phyloP scores from a whole-genome alignment of 2,797 vertebrate species.

The Pempheris klunzingeri region DNA sequence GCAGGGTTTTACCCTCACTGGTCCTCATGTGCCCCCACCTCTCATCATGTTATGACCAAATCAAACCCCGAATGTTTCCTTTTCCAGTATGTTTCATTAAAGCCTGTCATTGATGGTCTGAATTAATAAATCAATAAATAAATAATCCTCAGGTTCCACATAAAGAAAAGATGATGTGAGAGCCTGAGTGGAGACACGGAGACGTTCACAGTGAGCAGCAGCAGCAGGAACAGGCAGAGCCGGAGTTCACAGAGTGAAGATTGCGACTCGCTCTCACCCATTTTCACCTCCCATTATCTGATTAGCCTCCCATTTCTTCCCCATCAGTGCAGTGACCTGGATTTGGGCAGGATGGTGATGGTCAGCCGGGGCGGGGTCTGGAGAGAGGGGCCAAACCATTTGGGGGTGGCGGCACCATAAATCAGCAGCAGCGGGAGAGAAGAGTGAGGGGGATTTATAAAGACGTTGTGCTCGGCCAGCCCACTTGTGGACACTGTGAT shows the following conservation, averaged over 20 bases:
- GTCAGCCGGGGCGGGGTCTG: slow-evolving; percentile 77
- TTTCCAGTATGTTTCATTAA: not conserved
- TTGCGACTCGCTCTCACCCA: slow-evolving; percentile 84
- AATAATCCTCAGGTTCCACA: not conserved
- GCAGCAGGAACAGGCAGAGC: slow-evolving; percentile 36
- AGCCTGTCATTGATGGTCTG: accelerated
- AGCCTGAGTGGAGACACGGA: slow-evolving; percentile 7
- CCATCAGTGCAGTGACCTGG: slow-evolving; percentile 93
- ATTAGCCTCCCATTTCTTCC: slow-evolving; percentile 95
- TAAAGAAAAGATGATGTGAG: not conserved
- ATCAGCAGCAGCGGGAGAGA: slow-evolving; percentile 90
- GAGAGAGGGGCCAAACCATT: slow-evolving; percentile 80
- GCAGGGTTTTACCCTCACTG: too few species aligned
- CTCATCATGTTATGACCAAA: not conserved
- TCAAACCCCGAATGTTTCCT: not conserved
- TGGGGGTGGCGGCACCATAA: slow-evolving; percentile 85
- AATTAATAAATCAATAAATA: not conserved
- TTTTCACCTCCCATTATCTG: slow-evolving; percentile 92
- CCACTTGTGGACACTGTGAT: slow-evolving; percentile 96
- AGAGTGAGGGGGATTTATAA: slow-evolving; percentile 94
- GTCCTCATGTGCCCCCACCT: not conserved
- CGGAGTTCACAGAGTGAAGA: slow-evolving; percentile 85
- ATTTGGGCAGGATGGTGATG: slow-evolving; percentile 86
- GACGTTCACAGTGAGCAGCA: too few species aligned
- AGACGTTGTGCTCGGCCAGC: slow-evolving; percentile 92